These are phyloP conservation scores for Mallateleia sp. DNA, from an alignment of 2,888 invertebrate genomes.

Conservation along the genomic window DNA sequence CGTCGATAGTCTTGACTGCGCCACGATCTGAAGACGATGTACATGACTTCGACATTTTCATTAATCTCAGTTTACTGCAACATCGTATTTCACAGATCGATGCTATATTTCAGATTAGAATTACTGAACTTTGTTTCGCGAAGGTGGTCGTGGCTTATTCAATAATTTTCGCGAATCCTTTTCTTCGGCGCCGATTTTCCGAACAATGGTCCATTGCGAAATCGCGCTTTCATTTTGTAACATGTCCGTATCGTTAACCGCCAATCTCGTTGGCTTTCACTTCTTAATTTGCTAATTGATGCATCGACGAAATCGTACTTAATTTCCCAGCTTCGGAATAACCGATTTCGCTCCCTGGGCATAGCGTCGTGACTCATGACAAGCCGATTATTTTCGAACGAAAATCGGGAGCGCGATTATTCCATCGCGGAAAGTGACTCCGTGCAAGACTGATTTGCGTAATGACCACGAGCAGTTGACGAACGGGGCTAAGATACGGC, in stretches of 20 bases:
- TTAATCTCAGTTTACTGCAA: slow-evolving; percentile 63
- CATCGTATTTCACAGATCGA: slow-evolving; percentile 26
- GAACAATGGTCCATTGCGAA: slow-evolving; percentile 28
- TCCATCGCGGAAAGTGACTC: slow-evolving; percentile 75
- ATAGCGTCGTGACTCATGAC: slow-evolving; percentile 74
- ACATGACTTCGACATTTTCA: slow-evolving; percentile 72
- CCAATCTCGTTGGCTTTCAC: slow-evolving; percentile 60
- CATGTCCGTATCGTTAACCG: slow-evolving; percentile 60
- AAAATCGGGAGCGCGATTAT: slow-evolving; percentile 74
- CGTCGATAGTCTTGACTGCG: slow-evolving; percentile 74
- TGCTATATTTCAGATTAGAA: slow-evolving; percentile 10
- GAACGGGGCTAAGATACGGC: slow-evolving; percentile 76
- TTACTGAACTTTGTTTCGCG: slow-evolving; percentile 5
- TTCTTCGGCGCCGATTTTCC: neutral
- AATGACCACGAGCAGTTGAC: slow-evolving; percentile 79
- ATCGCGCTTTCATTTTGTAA: slow-evolving; percentile 51
- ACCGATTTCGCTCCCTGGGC: slow-evolving; percentile 57
- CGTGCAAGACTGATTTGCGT: slow-evolving; percentile 79
- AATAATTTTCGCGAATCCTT: neutral
- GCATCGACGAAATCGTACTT: slow-evolving; percentile 73
- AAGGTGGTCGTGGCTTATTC: neutral
- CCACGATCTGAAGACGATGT: slow-evolving; percentile 45
- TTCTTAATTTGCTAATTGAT: slow-evolving; percentile 78
- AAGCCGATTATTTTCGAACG: slow-evolving; percentile 75
- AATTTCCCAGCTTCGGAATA: slow-evolving; percentile 55